Conservation (phyloP, 2,888 invertebrate genomes). For the Cryptosula pallasiana region DNA sequence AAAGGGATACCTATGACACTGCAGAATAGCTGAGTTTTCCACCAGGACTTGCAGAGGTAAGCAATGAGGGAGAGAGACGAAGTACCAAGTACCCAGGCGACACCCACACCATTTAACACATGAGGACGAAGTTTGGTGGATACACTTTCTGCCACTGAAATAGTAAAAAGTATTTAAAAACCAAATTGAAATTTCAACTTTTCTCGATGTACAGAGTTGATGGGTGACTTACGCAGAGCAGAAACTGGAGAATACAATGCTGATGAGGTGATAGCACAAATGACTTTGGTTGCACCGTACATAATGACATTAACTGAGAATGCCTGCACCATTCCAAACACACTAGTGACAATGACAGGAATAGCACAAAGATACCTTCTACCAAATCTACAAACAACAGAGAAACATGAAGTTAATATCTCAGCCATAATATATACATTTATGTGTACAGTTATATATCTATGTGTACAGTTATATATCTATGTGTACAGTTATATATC, state of each 20-base stretch:
- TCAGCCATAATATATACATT: background rate
- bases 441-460: background rate
- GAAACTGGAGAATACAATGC: background rate
- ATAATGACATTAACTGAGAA: slow-evolving; percentile 9
- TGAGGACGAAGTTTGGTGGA: background rate
- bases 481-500: background rate
- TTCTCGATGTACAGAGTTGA: no score
- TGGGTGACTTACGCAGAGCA: slow-evolving; percentile 11
- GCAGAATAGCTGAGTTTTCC: slow-evolving; percentile 16
- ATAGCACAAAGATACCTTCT: background rate
- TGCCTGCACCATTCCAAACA: background rate
- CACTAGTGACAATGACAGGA: background rate
- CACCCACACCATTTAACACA: background rate
- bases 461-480: background rate
- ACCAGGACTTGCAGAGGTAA: slow-evolving; percentile 1
- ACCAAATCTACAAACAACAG: slow-evolving; percentile 13
- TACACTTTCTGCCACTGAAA: background rate
- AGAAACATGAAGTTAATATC: background rate
- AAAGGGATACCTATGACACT: background rate
- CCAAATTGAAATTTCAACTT: no score
- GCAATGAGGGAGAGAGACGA: background rate
- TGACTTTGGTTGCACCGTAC: background rate
- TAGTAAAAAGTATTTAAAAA: background rate
- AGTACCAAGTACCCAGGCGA: slow-evolving; percentile 8
- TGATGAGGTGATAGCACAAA: background rate